A percentile compares a stretch with the other conserved stretches of the same genome.
Conservation (phyloP, 2,113 vertebrate species). For the Sprattus sprattus region DNA sequence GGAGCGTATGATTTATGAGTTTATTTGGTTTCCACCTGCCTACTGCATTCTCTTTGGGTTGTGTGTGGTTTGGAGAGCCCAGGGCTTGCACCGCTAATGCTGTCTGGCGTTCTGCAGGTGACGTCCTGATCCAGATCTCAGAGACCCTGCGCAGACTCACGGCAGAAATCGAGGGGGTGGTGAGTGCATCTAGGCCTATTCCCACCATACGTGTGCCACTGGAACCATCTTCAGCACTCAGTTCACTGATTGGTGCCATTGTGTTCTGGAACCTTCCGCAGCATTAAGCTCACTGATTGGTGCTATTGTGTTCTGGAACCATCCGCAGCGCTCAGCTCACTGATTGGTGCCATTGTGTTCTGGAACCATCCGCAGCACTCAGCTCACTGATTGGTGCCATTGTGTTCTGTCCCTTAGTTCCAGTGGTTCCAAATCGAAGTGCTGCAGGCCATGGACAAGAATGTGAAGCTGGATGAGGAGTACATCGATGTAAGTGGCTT, state of each 20-base stretch:
- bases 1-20: too few species aligned
- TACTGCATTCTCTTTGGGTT: too few species aligned
- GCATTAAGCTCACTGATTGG: not conserved
- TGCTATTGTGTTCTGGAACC: not conserved
- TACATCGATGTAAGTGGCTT: conserved; percentile 87
- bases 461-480: conserved; percentile 89
- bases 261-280: not conserved
- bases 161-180: conserved; percentile 89
- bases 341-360: not conserved
- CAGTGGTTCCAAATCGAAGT: conserved; percentile 88
- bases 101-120: conserved; percentile 69
- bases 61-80: not conserved
- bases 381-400: not conserved
- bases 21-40: too few species aligned
- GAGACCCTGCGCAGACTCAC: conserved; percentile 85
- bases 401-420: conserved; percentile 71
- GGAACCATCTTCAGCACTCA: not conserved
- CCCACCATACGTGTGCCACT: not conserved
- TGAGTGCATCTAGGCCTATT: conserved; percentile 47
- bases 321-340: too few species aligned
- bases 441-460: conserved; percentile 94
- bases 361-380: not conserved
- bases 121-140: conserved; percentile 91
- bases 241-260: not conserved
- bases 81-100: not conserved